Conservation (phyloP, 2,888 invertebrate species). For the Patella ulyssiponensis region DNA sequence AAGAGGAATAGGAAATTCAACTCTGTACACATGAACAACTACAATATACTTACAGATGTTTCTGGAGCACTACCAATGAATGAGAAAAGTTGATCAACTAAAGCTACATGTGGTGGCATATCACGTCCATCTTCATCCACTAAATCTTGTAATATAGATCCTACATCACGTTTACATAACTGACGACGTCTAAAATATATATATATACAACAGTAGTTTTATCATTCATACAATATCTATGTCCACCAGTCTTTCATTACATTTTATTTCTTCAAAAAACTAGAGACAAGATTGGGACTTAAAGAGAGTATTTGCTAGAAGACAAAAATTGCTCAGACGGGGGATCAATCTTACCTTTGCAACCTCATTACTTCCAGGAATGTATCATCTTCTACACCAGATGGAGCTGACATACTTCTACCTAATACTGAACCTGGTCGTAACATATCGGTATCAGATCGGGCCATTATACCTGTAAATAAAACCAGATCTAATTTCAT, state of each 20-base stretch:
- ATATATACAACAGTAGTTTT: too few relatives aligned
- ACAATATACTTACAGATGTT: conserved; percentile 61
- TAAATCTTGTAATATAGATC: conserved; percentile 61
- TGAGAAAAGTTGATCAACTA: conserved; percentile 70
- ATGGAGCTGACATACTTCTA: conserved; percentile 67
- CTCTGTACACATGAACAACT: not conserved
- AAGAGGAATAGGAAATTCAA: too few relatives aligned
- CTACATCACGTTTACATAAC: conserved; percentile 51
- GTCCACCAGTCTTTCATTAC: too few relatives aligned
- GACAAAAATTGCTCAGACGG: too few relatives aligned
- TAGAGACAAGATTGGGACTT: too few relatives aligned
- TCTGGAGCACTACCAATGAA: conserved; percentile 71
- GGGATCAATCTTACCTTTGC: conserved; percentile 48
- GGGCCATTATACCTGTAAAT: conserved; percentile 53
- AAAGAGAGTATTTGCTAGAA: too few relatives aligned
- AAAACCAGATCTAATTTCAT: too few relatives aligned
- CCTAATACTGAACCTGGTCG: conserved; percentile 48
- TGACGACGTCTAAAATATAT: conserved; percentile 51
- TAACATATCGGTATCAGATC: conserved; percentile 67
- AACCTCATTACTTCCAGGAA: conserved; percentile 59
- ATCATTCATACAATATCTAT: too few relatives aligned
- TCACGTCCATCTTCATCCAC: conserved; percentile 61
- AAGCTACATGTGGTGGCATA: conserved; percentile 62
- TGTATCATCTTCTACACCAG: conserved; percentile 64
- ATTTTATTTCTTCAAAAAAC: too few relatives aligned